Percentiles rank a stretch among this genome's conserved stretches.
phyloP scores from a whole-genome alignment of 2,113 vertebrate genomes.

The Abramis brama region DNA sequence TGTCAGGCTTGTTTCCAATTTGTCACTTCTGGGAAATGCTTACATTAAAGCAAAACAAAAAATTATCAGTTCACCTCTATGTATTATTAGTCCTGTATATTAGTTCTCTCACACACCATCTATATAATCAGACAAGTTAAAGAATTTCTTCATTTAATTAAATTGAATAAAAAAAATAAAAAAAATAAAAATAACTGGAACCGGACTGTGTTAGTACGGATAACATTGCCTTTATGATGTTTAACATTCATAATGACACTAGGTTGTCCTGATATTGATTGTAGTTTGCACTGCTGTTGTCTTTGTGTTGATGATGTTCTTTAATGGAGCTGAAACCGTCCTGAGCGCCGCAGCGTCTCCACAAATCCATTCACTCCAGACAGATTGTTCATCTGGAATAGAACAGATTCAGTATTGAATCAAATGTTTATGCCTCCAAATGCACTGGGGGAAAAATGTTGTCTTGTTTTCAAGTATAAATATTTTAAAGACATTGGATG shows the following conservation, averaged over 20 bases:
- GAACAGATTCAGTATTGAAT: neutral
- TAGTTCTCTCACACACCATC: too few species aligned
- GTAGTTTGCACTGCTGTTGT: neutral
- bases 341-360: neutral
- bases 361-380: neutral
- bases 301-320: neutral
- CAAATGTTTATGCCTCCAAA: neutral
- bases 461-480: neutral
- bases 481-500: too few species aligned
- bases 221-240: neutral
- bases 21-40: neutral
- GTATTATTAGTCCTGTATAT: too few species aligned
- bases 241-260: neutral
- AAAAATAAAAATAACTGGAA: too few species aligned
- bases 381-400: neutral
- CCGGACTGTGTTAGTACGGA: neutral
- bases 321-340: neutral
- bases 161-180: too few species aligned
- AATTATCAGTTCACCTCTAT: neutral
- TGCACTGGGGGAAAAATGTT: neutral
- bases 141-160: too few species aligned
- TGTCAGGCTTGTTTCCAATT: neutral
- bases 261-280: neutral
- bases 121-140: too few species aligned
- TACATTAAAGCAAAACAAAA: neutral